Conservation (phyloP, 2,888 invertebrate genomes). For the Cheilosia vulpina region DNA sequence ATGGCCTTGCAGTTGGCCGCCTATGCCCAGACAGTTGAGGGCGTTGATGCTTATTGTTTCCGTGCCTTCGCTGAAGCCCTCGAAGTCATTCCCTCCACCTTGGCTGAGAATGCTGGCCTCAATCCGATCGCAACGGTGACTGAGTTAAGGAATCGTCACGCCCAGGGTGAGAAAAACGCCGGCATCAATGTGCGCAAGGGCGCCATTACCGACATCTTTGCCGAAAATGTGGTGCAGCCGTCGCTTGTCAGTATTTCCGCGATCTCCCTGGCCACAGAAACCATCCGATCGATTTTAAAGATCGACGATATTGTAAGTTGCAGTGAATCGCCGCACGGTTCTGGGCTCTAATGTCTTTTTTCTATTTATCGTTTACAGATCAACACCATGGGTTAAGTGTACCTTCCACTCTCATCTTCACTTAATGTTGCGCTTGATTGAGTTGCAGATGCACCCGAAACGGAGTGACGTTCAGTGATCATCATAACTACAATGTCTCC, state of each 20-base stretch:
- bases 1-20: conserved; percentile 93
- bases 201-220: conserved; percentile 97
- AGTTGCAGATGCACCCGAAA: conserved; percentile 26
- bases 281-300: conserved; percentile 98
- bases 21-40: conserved; percentile 92
- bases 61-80: conserved; percentile 97
- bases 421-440: conserved; percentile 17
- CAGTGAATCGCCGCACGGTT: too few species aligned
- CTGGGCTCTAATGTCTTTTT: not conserved
- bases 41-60: conserved; percentile 97
- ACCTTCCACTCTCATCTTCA: conserved; percentile 21
- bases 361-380: conserved; percentile 76
- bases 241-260: conserved; percentile 97
- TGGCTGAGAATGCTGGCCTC: conserved; percentile 94
- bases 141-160: conserved; percentile 96
- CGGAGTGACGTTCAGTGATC: conserved; percentile 33
- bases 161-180: conserved; percentile 92
- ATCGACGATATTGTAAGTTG: conserved; percentile 97
- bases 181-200: conserved; percentile 99
- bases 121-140: conserved; percentile 98
- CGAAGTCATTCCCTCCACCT: conserved; percentile 95
- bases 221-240: conserved; percentile 99
- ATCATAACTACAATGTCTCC: conserved; percentile 24
- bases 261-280: conserved; percentile 97
- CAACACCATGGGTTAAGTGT: conserved; percentile 79